Percentiles rank a stretch among this genome's conserved stretches.
Evolutionary conservation across 2,113 vertebrate species (phyloP).

Genomic region (Sapayoa aenigma): DNA sequence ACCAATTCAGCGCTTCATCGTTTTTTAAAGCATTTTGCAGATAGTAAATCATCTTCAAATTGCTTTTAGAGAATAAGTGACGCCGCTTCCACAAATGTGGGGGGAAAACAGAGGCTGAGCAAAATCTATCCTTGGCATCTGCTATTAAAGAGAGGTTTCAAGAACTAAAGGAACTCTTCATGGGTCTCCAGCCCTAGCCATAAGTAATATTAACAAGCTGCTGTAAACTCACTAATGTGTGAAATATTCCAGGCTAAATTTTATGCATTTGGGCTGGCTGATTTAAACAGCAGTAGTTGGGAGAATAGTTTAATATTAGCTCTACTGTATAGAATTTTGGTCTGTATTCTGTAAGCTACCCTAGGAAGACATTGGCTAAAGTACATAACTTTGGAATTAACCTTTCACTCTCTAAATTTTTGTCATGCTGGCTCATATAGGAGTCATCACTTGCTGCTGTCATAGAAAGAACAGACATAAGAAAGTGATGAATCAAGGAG

Average conservation of each 20-base stretch:
- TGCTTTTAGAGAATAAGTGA: not conserved
- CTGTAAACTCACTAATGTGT: not conserved
- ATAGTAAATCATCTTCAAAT: not conserved
- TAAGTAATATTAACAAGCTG: not conserved
- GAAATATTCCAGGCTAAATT: not conserved
- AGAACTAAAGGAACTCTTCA: not conserved
- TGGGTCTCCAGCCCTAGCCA: not conserved
- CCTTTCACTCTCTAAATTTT: not conserved
- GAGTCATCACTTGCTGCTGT: not conserved
- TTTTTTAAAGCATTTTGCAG: not conserved
- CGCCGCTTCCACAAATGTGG: not conserved
- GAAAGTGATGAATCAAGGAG: not conserved
- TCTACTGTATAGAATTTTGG: not conserved
- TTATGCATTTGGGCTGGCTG: not conserved
- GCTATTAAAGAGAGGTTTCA: not conserved
- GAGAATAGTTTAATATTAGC: not conserved
- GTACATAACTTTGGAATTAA: not conserved
- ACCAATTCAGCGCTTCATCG: not conserved
- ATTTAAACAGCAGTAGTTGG: not conserved
- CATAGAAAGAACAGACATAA: not conserved
- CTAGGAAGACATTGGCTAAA: not conserved
- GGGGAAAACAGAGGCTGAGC: not conserved
- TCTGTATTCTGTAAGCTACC: not conserved
- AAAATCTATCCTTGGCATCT: not conserved
- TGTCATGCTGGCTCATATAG: not conserved